Base-by-base conservation (phyloP, 2,888 invertebrate species). In the Cosmia trapezina region DNA sequence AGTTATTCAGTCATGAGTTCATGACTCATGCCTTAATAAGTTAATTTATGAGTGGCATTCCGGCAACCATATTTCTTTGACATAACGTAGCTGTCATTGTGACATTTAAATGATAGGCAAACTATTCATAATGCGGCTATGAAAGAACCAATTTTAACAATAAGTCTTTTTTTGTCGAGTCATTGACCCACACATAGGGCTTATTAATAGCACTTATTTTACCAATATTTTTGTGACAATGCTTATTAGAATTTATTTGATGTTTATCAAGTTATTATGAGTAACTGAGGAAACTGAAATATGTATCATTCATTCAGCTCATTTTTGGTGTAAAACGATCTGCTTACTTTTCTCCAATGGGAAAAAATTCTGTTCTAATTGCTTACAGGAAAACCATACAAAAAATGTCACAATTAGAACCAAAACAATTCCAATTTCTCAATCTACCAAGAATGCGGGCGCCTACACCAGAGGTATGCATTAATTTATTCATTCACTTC, bases 51-150 rank as follows among this genome's bases (percentile, higher is more conserved):
- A 60, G 11, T 54, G 4, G 7, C 28, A 60, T 63, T 59, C 19
- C 53, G 3, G 6, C 53, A 41, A 8, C 45, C n/a, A 56, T 73
- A 79, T 37, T 47, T 73, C 37, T 45, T 33, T 51, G 61, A 51
- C 45, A 47, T 45, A 51, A 61, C 41, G 28, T 28, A 66, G 64
- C 65, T 68, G 60, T 61, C 61, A 74, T 43, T 22, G 51, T 80
- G 80, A 80, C 77, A 71, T 73, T 73, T 76, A 61, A 83, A 70
- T 84, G 77, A 85, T 71, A 78, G 59, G 33, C 51, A 74, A 78
- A 76, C 62, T 72, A 65, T 53, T 49, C 45, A 33, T 73, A 73
- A 84, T 65, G 53, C 28, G 62, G 45, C 60, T 54, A 53, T 49
- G 37, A 75, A 54, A 59, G 67, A 68, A 63, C 45, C 22, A 70